Evolutionary conservation across 2,797 vertebrate genomes (phyloP).

Genomic region (Sciurus vulgaris): DNA sequence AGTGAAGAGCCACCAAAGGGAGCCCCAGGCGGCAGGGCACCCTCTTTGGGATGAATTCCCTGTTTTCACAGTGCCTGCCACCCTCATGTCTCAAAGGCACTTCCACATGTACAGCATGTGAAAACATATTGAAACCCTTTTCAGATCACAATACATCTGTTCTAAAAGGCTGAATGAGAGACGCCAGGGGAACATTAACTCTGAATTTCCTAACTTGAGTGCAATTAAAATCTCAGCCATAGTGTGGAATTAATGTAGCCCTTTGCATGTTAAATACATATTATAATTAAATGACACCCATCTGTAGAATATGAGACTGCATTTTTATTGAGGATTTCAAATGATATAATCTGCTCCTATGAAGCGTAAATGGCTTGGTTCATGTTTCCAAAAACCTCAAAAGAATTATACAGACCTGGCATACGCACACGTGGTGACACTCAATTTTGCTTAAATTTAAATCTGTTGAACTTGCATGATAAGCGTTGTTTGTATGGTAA

Average conservation of each 20-base stretch:
- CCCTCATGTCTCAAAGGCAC: background rate
- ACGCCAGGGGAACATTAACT: conserved; percentile 83
- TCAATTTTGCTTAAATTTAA: conserved; percentile 71
- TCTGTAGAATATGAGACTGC: conserved; percentile 85
- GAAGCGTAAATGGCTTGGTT: conserved; percentile 80
- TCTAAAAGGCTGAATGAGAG: conserved; percentile 81
- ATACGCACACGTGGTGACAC: conserved; percentile 63
- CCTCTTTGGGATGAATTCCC: background rate
- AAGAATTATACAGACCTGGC: conserved; percentile 74
- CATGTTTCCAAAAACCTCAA: conserved; percentile 80
- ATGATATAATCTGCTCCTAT: conserved; percentile 83
- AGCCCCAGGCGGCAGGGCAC: background rate
- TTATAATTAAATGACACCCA: conserved; percentile 86
- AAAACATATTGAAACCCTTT: conserved; percentile 79
- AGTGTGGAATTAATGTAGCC: conserved; percentile 81
- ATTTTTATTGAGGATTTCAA: conserved; percentile 85
- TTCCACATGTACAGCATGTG: background rate
- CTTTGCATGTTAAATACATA: conserved; percentile 85
- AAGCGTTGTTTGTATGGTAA: conserved; percentile 64
- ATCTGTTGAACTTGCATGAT: conserved; percentile 71
- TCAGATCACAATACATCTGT: conserved; percentile 82
- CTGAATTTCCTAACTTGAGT: conserved; percentile 84
- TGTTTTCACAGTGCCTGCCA: background rate
- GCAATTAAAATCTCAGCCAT: conserved; percentile 85
- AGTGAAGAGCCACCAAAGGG: background rate